phyloP scores from a whole-genome alignment of 2,888 invertebrate genomes.

The Drosophila atripex region DNA sequence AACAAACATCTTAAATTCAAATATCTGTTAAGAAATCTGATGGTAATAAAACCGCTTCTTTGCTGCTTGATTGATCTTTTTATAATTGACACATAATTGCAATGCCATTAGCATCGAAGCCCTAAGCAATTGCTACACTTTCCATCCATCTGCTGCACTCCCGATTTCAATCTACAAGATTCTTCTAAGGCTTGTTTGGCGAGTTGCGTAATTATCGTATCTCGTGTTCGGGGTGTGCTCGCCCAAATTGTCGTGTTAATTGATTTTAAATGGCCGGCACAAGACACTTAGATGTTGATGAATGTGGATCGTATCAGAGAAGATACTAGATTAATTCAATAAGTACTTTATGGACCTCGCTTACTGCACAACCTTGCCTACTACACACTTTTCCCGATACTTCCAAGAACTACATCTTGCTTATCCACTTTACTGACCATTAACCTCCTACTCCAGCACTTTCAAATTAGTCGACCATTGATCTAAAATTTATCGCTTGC shows the following conservation, averaged over 20 bases:
- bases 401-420: not conserved
- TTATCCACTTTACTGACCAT: conserved; percentile 1
- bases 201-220: conserved; percentile 55
- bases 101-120: conserved; percentile 55
- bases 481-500: conserved; percentile 26
- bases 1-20: not conserved
- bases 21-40: not conserved
- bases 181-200: conserved; percentile 31
- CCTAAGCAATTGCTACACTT: conserved; percentile 64
- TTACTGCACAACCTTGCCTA: no score
- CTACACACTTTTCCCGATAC: no score
- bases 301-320: conserved; percentile 1
- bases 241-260: conserved; percentile 61
- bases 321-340: not conserved
- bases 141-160: conserved; percentile 28
- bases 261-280: conserved; percentile 75
- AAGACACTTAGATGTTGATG: conserved; percentile 31
- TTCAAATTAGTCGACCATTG: conserved; percentile 18
- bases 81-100: conserved; percentile 67
- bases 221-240: conserved; percentile 36
- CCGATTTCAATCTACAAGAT: conserved; percentile 36
- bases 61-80: conserved; percentile 61
- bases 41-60: not conserved
- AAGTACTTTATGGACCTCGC: not conserved
- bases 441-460: not conserved